A percentile compares a stretch with the other conserved stretches of the same genome.
Evolutionary conservation across 1,140 invertebrate genomes (phyloP).

Genomic region (Manduca sexta): DNA sequence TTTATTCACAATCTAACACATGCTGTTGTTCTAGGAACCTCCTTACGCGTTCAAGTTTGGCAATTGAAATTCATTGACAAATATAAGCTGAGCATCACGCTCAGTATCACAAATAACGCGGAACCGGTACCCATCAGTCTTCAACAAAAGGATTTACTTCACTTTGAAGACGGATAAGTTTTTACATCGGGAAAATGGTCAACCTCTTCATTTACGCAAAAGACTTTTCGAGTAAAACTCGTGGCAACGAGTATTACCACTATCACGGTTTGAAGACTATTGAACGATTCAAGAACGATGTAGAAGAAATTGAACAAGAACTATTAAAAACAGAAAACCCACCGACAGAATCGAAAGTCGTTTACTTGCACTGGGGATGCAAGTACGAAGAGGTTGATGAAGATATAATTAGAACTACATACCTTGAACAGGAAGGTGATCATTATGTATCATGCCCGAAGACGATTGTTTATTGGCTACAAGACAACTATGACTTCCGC

Average conservation of each 20-base stretch:
- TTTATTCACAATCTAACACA: too few species aligned
- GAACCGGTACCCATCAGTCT: too few species aligned
- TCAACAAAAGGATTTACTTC: too few species aligned
- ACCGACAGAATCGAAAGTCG: constrained; percentile 18
- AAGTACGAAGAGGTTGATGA: constrained; percentile 18
- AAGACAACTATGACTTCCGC: not conserved
- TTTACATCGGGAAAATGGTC: too few species aligned
- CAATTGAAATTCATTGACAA: too few species aligned
- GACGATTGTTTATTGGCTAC: not conserved
- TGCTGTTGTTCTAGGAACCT: too few species aligned
- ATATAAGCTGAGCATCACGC: too few species aligned
- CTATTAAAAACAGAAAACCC: constrained; percentile 7
- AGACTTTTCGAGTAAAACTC: constrained; percentile 22
- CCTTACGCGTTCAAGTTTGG: too few species aligned
- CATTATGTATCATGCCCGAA: not conserved
- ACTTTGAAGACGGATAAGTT: too few species aligned
- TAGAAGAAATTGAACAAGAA: constrained; percentile 18
- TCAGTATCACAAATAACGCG: too few species aligned
- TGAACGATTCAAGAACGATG: constrained; percentile 19
- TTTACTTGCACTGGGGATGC: constrained; percentile 28
- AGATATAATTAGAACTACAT: constrained; percentile 18
- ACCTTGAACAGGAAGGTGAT: not conserved
- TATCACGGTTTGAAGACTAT: too few species aligned
- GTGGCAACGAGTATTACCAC: constrained; percentile 9
- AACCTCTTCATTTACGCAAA: too few species aligned